Evolutionary conservation across 2,113 vertebrate genomes (phyloP), one percentile per base, ranked within the genome.

Genomic region (Camelus bactrianus): DNA sequence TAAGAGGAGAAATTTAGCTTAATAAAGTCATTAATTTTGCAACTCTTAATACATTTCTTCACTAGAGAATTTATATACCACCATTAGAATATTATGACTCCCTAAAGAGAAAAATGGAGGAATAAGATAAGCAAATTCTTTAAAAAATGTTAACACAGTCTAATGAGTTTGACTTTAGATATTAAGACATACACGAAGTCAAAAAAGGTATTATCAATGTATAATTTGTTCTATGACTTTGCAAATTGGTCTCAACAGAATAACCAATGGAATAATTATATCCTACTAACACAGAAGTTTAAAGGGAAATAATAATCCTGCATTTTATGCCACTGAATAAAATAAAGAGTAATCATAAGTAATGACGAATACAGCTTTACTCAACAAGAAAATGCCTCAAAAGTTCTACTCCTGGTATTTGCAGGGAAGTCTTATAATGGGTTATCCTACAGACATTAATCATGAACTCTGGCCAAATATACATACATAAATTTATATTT

Each of bases 121-220:
- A 76, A 88, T 76, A 72, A 80, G 84, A 81, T 79, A 64, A 65
- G 81, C 8, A 81, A 92, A 16, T 69, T 62, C 38, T 60, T 82
- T 8, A 17, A 56, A 90, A 56, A 42, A 65, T 81, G 9, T 35
- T 77, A 75, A 58, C 42, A 52, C 7, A 76, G 6, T 81, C 16
- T 76, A 89, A 96, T 88, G 69, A 52, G 28, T 93, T 88, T 93
- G 60, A 91, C 60, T 93, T 73, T 93, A 96, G 80, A 90, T 65
- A 88, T 94, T 72, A 95, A 87, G 60, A 65, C 1, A 89, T 42
- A 67, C 15, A 24, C 0, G 1, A 67, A 85, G 64, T 91, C 22
- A 84, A 56, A 89, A 80, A 73, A 81, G 26, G 2, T 72, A 85
- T 77, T 94, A 86, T 42, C 22, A 46, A 46, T 42, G 89, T 48